Percentiles rank a stretch among this genome's conserved stretches.
These are phyloP conservation scores for Luidia sarsii DNA, from an alignment of 53 echinoderm and acorn worm genomes.

Conservation along the genomic window DNA sequence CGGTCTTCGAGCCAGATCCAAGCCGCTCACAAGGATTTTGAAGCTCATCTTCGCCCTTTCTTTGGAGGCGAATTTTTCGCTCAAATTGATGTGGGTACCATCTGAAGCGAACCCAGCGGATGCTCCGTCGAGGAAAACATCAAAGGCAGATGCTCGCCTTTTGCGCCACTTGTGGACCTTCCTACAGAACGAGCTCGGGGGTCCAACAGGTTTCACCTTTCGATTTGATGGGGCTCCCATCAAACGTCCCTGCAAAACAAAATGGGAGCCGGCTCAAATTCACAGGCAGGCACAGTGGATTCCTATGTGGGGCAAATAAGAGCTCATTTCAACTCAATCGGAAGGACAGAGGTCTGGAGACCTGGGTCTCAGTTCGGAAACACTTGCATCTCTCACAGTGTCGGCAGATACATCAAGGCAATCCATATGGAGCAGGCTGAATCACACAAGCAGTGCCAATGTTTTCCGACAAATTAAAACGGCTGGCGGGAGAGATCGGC, in stretches of 20 bases:
- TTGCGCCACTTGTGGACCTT: not conserved
- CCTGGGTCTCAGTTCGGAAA: not conserved
- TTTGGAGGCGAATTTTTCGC: conserved; percentile 20
- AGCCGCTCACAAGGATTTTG: not conserved
- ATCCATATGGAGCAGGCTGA: conserved; percentile 19
- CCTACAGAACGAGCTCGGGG: conserved; percentile 7
- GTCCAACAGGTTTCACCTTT: conserved; percentile 7
- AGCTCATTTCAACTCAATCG: conserved; percentile 5
- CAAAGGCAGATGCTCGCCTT: conserved; percentile 12
- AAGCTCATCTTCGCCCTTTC: conserved; percentile 18
- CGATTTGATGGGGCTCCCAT: conserved; percentile 18
- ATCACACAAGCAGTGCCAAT: conserved; percentile 21
- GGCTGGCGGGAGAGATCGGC: not conserved
- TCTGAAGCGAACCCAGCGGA: conserved; percentile 17
- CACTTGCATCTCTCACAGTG: conserved; percentile 4
- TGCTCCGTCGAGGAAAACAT: conserved; percentile 16
- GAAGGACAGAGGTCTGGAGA: not conserved
- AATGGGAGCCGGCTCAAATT: conserved; percentile 1
- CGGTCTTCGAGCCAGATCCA: conserved; percentile 11
- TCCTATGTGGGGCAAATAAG: conserved; percentile 30
- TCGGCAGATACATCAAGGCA: conserved; percentile 22
- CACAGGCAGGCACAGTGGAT: conserved; percentile 8
- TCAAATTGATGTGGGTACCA: conserved; percentile 8
- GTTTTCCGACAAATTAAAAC: conserved; percentile 18
- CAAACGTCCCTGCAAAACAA: not conserved